Evolutionary conservation across 2,113 vertebrate genomes (phyloP).

Genomic region (Apistogramma diplotaenia): DNA sequence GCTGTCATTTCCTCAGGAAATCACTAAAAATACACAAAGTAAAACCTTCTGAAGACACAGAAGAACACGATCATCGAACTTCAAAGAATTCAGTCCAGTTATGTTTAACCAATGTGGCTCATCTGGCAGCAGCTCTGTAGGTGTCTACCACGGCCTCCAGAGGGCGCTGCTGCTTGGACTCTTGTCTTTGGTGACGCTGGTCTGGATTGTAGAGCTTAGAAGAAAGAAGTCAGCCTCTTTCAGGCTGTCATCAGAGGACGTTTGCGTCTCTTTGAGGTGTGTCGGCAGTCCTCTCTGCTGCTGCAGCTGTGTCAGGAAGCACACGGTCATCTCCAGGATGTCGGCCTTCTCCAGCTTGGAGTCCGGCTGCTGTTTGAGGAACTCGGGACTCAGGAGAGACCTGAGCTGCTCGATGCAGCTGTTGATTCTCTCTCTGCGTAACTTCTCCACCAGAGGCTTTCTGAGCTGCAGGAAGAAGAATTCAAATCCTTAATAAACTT

Average conservation of each 20-base stretch:
- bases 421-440: conserved; percentile 26
- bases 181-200: conserved; percentile 30
- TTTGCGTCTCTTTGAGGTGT: conserved; percentile 26
- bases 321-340: conserved; percentile 61
- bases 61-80: background rate
- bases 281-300: conserved; percentile 20
- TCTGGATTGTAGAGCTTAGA: conserved; percentile 13
- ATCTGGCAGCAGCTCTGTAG: background rate
- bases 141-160: conserved; percentile 66
- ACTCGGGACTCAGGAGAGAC: background rate
- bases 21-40: background rate
- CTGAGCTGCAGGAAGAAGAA: conserved; percentile 1
- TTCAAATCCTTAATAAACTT: background rate
- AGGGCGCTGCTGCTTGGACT: conserved; percentile 6
- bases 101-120: conserved; percentile 19
- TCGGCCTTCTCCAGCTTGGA: conserved; percentile 34
- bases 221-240: conserved; percentile 10
- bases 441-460: conserved; percentile 30
- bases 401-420: conserved; percentile 7
- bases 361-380: background rate
- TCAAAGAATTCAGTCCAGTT: background rate
- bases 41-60: conserved; percentile 15
- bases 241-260: conserved; percentile 9
- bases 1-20: conserved; percentile 21
- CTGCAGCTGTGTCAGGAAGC: conserved; percentile 38